phyloP scores from a whole-genome alignment of 2,797 vertebrate species.

The Galaxias olidus region DNA sequence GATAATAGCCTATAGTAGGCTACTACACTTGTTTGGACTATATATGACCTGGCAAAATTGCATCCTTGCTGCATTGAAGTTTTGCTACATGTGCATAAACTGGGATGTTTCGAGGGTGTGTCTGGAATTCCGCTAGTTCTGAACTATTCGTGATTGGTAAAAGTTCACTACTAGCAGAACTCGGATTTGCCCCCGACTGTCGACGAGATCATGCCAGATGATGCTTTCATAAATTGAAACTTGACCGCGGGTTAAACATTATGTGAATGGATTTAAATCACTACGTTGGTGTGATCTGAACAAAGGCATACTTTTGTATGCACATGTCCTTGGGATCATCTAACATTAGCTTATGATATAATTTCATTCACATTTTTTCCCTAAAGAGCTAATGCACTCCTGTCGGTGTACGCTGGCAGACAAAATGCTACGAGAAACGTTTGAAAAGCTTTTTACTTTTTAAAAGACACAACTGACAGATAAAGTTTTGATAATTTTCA shows the following conservation, averaged over 20 bases:
- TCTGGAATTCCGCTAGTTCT: conserved; percentile 85
- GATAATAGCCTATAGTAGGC: too few relatives aligned
- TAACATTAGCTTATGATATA: conserved; percentile 57
- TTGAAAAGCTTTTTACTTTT: too few relatives aligned
- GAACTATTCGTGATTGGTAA: conserved; percentile 75
- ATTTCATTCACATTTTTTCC: conserved; percentile 9
- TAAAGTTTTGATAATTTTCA: too few relatives aligned
- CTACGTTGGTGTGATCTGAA: conserved; percentile 56
- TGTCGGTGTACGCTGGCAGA: too few relatives aligned
- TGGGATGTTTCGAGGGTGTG: conserved; percentile 65
- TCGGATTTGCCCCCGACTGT: conserved; percentile 73
- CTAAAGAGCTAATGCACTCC: background rate
- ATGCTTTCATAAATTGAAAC: background rate
- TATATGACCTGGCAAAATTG: too few relatives aligned
- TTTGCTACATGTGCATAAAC: conserved; percentile 1
- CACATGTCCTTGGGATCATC: conserved; percentile 45
- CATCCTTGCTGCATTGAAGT: too few relatives aligned
- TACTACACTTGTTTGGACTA: too few relatives aligned
- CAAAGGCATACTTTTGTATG: conserved; percentile 28
- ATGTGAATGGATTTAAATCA: conserved; percentile 13
- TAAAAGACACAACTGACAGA: too few relatives aligned
- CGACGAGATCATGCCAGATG: conserved; percentile 37
- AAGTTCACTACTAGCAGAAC: conserved; percentile 87
- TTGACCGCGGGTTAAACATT: background rate
- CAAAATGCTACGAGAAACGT: too few relatives aligned